Evolutionary conservation across 2,113 vertebrate genomes (phyloP).

Genomic region (Columba livia): DNA sequence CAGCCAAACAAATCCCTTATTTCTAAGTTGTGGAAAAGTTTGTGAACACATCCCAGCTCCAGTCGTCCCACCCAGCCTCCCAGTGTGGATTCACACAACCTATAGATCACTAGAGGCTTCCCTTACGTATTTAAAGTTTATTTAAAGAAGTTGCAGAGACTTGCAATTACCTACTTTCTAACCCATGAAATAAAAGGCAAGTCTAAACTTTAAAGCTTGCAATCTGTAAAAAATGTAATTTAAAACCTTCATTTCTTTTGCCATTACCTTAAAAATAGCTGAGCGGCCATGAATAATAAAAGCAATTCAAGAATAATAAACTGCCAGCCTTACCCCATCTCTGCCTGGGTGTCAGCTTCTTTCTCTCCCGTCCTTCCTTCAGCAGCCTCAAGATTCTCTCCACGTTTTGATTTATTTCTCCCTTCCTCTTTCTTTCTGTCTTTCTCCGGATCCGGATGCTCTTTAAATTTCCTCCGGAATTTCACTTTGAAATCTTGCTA

Average conservation of each 20-base stretch:
- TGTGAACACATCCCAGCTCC: neutral
- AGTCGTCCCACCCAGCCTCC: neutral
- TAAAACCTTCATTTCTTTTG: neutral
- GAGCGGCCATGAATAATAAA: neutral
- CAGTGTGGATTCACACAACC: neutral
- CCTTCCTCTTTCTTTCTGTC: constrained; percentile 23
- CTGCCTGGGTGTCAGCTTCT: neutral
- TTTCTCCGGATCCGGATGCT: constrained; percentile 72
- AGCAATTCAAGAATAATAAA: neutral
- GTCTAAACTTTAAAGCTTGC: neutral
- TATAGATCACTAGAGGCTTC: neutral
- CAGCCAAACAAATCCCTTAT: neutral
- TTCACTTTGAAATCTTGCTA: constrained; percentile 40
- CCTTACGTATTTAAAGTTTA: neutral
- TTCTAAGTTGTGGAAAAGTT: constrained; percentile 23
- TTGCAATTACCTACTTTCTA: neutral
- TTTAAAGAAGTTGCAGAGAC: neutral
- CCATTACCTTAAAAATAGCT: neutral
- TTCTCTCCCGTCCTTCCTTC: neutral
- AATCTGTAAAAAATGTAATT: neutral
- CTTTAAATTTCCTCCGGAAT: constrained; percentile 71
- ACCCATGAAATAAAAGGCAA: neutral
- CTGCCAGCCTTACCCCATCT: constrained; percentile 49
- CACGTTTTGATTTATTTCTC: neutral
- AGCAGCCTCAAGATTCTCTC: neutral